Evolutionary conservation across 2,797 vertebrate genomes (phyloP), one percentile per base, ranked within the genome.

Genomic region (Myotis pilosus): DNA sequence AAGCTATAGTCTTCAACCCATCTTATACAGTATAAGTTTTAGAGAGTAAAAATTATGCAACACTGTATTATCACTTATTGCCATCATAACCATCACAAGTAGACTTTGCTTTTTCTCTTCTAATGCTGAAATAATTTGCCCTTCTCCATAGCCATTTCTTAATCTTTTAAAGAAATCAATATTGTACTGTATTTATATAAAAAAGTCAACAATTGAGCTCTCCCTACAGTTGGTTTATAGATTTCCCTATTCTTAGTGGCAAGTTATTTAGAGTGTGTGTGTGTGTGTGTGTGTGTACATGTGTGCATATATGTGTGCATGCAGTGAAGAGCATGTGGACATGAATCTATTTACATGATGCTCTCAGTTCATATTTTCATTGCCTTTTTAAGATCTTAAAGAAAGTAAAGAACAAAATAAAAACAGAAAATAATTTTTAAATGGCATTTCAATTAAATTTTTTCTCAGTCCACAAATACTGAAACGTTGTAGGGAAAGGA

Each of bases 351-450:
- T 92, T 83, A 55, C 0, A n/a, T 91, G 49, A 74, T 81, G 2
- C 80, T 53, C 30, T 82, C 47, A 75, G 30, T 12, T 68, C 17
- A 75, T 51, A 36, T 33, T 87, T 92, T 57, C 80, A 47, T 28
- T 69, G 8, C 64, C 5, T 41, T 25, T 66, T 88, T 72, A 89
- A 85, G 22, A 4, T 88, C 88, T 95, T 80, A 72, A 25, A 51
- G 16, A 89, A 69, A 28, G 53, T 13, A 60, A 23, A 10, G 87
- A 28, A 47, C 4, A 85, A 83, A 25, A 36, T 68, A 57, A 38
- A 92, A 81, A 22, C 71, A 23, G 80, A 94, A 92, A 94, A 82
- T 15, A 87, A 89, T 66, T 92, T 30, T n/a, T 93, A 94, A 83
- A 90, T 25, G 51, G 7, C 9, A 44, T 28, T 74, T 11, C 13